Evolutionary conservation across 2,113 vertebrate species (phyloP), one percentile per base, ranked within the genome.

Genomic region (Patagioenas fasciata): DNA sequence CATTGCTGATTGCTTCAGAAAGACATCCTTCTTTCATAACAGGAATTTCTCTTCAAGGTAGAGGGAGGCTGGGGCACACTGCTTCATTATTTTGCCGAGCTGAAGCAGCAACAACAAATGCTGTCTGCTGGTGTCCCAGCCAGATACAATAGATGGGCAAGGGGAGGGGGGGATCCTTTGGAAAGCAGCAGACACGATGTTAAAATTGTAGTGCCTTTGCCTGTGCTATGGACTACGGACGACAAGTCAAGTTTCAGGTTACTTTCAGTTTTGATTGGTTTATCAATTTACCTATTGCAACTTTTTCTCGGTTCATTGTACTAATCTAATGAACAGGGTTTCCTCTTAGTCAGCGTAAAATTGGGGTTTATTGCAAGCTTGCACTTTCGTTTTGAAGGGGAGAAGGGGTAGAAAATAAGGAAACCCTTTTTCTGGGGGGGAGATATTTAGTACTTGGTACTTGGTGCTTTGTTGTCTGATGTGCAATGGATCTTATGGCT

Each of bases 11-110:
- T 96, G 96, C 98, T 97, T 97, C 96, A 80, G 95, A 98, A 98
- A 98, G 98, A 98, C 97, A 93, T 96, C 95, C 97, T 80, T 97
- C 97, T 98, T 98, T 98, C 96, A 98, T 97, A 98, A 97, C 95
- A 98, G 95, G 97, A 97, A 98, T 98, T 98, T 98, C 95, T 98
- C 97, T 96, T 94, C 96, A 95, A 98, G 96, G 97, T 97, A 97
- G 97, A 96, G 85, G 92, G 95, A 97, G 94, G 91, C 95, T 95
- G 92, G 93, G 81, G 79, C 89, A 93, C 75, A 92, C 95, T 85
- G 94, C 97, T 96, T 97, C 77, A 67, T 97, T 95, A 96, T 97
- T 97, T 97, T 95, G 91, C 87, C 0, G 69, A 94, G 65, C 91
- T 95, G 91, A 98, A 92, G 64, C 94, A 91, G 92, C 97, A 96